Percentiles rank a stretch among this genome's conserved stretches.
phyloP scores from a whole-genome alignment of 2,888 invertebrate genomes.

The Stenodera caucasica region DNA sequence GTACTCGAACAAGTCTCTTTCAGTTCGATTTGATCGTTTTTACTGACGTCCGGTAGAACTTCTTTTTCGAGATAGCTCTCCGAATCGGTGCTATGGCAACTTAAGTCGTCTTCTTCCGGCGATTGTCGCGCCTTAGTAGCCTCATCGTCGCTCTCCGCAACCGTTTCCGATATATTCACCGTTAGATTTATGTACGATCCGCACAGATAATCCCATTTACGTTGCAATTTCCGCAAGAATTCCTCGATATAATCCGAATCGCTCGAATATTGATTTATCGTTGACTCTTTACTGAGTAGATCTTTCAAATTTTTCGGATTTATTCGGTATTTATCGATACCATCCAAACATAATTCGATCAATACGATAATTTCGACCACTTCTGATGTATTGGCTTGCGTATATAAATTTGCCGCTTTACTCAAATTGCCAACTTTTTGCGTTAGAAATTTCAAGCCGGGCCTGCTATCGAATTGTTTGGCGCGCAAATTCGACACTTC shows the following conservation, averaged over 20 bases:
- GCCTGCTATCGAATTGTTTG: slow-evolving; percentile 84
- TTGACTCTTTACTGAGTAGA: slow-evolving; percentile 58
- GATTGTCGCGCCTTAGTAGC: slow-evolving; percentile 24
- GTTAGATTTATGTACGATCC: slow-evolving; percentile 53
- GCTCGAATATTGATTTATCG: slow-evolving; percentile 37
- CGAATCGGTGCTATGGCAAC: slow-evolving; percentile 48
- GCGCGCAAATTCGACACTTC: slow-evolving; percentile 82
- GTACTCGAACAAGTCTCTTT: too few species aligned
- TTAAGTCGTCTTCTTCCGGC: neutral
- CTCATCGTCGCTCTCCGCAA: slow-evolving; percentile 35
- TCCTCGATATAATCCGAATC: slow-evolving; percentile 53
- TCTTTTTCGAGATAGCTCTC: slow-evolving; percentile 53
- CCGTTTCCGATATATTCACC: slow-evolving; percentile 47
- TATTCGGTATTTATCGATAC: slow-evolving; percentile 66
- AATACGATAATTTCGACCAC: slow-evolving; percentile 84
- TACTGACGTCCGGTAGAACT: slow-evolving; percentile 47
- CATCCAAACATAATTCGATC: slow-evolving; percentile 80
- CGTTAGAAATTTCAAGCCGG: slow-evolving; percentile 89
- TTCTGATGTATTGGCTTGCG: slow-evolving; percentile 91
- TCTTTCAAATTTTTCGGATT: slow-evolving; percentile 65
- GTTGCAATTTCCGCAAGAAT: slow-evolving; percentile 51
- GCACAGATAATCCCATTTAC: slow-evolving; percentile 54
- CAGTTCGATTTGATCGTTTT: slow-evolving; percentile 42
- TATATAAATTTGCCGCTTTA: slow-evolving; percentile 86
- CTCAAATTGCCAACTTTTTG: slow-evolving; percentile 90